Evolutionary conservation across 2,113 vertebrate genomes (phyloP).

Genomic region (Pteruthius melanotis): DNA sequence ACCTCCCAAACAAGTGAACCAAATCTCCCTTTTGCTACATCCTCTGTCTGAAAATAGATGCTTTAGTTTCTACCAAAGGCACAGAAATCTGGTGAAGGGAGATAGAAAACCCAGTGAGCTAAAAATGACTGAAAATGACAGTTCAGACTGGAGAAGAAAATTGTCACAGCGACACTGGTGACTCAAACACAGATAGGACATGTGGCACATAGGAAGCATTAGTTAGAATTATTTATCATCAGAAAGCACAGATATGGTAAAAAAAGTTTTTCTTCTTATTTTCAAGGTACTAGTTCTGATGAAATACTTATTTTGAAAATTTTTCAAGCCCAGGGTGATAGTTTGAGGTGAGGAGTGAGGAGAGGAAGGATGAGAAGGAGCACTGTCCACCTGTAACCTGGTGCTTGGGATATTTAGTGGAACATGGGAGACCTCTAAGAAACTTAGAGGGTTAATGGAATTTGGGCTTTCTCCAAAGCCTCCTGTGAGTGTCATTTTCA

Average conservation of each 20-base stretch:
- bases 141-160: background rate
- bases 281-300: background rate
- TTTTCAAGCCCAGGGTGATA: background rate
- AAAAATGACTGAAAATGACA: background rate
- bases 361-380: background rate
- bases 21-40: background rate
- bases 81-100: background rate
- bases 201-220: background rate
- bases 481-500: background rate
- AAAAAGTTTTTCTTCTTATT: background rate
- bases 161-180: background rate
- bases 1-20: background rate
- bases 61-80: background rate
- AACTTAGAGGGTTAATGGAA: background rate
- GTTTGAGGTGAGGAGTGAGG: background rate
- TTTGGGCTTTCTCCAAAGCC: background rate
- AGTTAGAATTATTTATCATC: background rate
- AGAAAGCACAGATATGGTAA: background rate
- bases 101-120: background rate
- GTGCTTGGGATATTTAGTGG: background rate
- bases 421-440: background rate
- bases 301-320: background rate
- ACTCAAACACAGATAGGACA: background rate
- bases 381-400: background rate
- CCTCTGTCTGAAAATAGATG: background rate